Evolutionary conservation across 1,140 invertebrate species (phyloP).

Genomic region (Amyelois transitella): DNA sequence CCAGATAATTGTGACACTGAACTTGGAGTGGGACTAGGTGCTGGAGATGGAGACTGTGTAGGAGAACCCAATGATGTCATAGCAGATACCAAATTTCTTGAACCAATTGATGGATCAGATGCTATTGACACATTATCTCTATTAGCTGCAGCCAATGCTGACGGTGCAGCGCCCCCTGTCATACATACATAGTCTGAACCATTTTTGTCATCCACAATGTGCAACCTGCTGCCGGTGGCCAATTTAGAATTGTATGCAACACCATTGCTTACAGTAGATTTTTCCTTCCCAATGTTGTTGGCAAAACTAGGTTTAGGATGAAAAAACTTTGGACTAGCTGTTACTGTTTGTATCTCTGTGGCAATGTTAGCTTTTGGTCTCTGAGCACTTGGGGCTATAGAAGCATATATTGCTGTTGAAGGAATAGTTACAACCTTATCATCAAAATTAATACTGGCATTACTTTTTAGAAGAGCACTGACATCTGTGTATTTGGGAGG

Average conservation of each 20-base stretch:
- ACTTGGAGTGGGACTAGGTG: slow-evolving; percentile 72
- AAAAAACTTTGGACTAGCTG: slow-evolving; percentile 64
- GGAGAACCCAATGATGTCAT: slow-evolving; percentile 58
- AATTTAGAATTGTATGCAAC: slow-evolving; percentile 43
- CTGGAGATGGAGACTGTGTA: slow-evolving; percentile 61
- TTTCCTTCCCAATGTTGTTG: slow-evolving; percentile 49
- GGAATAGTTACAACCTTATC: slow-evolving; percentile 67
- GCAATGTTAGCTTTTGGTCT: slow-evolving; percentile 72
- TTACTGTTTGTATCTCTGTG: slow-evolving; percentile 61
- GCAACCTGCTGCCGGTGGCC: slow-evolving; percentile 49
- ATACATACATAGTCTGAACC: slow-evolving; percentile 83
- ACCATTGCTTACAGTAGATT: slow-evolving; percentile 44
- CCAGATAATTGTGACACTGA: slow-evolving; percentile 68
- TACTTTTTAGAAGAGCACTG: slow-evolving; percentile 55
- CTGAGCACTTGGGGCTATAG: slow-evolving; percentile 71
- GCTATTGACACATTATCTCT: slow-evolving; percentile 52
- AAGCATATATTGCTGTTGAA: slow-evolving; percentile 72
- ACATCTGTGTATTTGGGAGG: slow-evolving; percentile 65
- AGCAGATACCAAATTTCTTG: slow-evolving; percentile 54
- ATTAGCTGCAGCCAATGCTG: slow-evolving; percentile 38
- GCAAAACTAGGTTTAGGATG: slow-evolving; percentile 57
- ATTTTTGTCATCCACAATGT: slow-evolving; percentile 77
- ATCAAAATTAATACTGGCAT: slow-evolving; percentile 59
- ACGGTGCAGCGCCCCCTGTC: slow-evolving; percentile 75
- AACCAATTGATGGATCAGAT: slow-evolving; percentile 49